Evolutionary conservation across 2,113 vertebrate genomes (phyloP).

Genomic region (Gymnogyps californianus): DNA sequence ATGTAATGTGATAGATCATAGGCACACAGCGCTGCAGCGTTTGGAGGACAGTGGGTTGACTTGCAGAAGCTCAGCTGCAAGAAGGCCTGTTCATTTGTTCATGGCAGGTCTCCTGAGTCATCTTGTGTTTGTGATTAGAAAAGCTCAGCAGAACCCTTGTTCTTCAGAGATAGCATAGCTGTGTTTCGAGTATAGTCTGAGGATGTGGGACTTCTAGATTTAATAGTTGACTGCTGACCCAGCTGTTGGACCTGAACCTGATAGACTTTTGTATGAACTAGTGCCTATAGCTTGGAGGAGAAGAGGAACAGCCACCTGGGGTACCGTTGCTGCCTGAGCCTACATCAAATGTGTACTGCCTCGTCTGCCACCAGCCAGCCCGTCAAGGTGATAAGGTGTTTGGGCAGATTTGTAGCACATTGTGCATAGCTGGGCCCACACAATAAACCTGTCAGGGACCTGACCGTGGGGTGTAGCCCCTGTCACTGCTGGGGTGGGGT

Average conservation of each 20-base stretch:
- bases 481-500: neutral
- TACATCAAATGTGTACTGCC: neutral
- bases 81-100: neutral
- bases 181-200: neutral
- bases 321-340: neutral
- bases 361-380: neutral
- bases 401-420: neutral
- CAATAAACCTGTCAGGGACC: neutral
- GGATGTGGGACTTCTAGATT: neutral
- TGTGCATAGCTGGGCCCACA: neutral
- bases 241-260: neutral
- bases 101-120: neutral
- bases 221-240: neutral
- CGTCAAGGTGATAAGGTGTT: fast-evolving
- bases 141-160: neutral
- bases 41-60: neutral
- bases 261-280: neutral
- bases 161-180: neutral
- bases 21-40: fast-evolving
- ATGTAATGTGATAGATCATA: fast-evolving
- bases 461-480: fast-evolving
- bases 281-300: neutral
- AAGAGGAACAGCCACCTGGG: neutral
- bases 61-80: neutral
- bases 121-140: neutral